A percentile compares a stretch with the other conserved stretches of the same genome.
Conservation (phyloP, 2,797 vertebrate species). For the Cephalopachus bancanus region DNA sequence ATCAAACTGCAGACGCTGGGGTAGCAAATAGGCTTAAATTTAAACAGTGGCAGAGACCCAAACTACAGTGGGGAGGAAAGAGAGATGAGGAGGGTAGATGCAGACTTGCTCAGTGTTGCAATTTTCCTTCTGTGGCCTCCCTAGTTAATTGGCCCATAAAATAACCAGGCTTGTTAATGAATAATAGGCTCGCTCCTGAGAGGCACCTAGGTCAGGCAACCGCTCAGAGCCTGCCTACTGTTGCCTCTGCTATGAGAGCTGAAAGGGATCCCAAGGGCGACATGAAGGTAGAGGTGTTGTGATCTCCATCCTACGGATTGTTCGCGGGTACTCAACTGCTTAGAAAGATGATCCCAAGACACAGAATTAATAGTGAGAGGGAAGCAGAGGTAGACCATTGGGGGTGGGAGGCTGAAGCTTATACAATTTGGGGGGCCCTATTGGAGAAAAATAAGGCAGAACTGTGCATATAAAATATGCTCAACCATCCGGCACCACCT, state of each 20-base stretch:
- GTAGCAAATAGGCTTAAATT: constrained; percentile 96
- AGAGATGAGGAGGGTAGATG: constrained; percentile 71
- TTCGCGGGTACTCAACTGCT: fast-evolving
- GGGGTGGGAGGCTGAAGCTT: neutral
- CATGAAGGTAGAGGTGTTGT: neutral
- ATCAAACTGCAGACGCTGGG: constrained; percentile 96
- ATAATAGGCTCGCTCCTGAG: constrained; percentile 69
- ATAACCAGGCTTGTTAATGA: constrained; percentile 85
- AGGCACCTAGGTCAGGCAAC: neutral
- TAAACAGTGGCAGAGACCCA: constrained; percentile 95
- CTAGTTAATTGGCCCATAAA: constrained; percentile 86
- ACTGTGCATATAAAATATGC: neutral
- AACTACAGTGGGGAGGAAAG: constrained; percentile 88
- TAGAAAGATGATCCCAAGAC: neutral
- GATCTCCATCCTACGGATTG: neutral
- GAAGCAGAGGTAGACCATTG: neutral
- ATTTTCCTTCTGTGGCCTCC: constrained; percentile 73
- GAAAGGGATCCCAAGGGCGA: neutral
- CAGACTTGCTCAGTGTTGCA: constrained; percentile 82
- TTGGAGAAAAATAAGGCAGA: neutral
- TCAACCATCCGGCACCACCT: neutral
- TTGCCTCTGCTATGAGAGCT: neutral
- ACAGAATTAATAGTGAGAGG: neutral
- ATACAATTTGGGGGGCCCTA: neutral
- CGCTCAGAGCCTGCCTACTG: fast-evolving